phyloP scores from a whole-genome alignment of 2,797 vertebrate genomes.

The Phalloptychus januarius region DNA sequence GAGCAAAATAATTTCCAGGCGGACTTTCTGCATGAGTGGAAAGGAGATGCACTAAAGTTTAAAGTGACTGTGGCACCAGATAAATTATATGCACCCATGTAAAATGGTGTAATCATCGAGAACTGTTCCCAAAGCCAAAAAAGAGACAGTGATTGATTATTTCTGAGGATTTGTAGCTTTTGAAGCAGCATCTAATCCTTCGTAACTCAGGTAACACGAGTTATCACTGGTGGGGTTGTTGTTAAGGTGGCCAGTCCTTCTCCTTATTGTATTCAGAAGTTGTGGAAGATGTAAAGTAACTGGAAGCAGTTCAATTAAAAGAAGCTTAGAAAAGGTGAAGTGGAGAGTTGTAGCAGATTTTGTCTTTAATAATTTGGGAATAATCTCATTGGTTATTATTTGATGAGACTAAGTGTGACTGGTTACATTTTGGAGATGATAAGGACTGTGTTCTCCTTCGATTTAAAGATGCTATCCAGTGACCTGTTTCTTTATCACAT shows the following conservation, averaged over 20 bases:
- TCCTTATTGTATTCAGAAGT: conserved; percentile 88
- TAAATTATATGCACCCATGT: background rate
- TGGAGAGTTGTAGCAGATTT: conserved; percentile 26
- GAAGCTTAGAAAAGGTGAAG: conserved; percentile 73
- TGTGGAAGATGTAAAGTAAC: conserved; percentile 86
- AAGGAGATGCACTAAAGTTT: background rate
- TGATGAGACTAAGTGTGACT: background rate
- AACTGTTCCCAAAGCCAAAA: background rate
- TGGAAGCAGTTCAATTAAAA: conserved; percentile 94
- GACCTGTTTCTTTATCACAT: background rate
- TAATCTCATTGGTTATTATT: background rate
- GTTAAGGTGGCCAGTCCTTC: conserved; percentile 77
- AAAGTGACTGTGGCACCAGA: background rate
- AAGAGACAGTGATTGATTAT: conserved; percentile 21
- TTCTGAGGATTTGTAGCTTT: conserved; percentile 21
- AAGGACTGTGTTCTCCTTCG: background rate
- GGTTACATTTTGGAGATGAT: background rate
- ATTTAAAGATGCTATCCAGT: background rate
- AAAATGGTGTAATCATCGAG: background rate
- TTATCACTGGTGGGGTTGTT: conserved; percentile 50
- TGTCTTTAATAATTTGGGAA: conserved; percentile 48
- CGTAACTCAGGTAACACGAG: conserved; percentile 65
- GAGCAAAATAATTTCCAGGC: conserved; percentile 48
- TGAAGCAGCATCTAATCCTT: conserved; percentile 24
- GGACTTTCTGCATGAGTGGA: conserved; percentile 2